Base-by-base conservation (phyloP, 1,140 invertebrate species). In the Drosophila virilis region DNA sequence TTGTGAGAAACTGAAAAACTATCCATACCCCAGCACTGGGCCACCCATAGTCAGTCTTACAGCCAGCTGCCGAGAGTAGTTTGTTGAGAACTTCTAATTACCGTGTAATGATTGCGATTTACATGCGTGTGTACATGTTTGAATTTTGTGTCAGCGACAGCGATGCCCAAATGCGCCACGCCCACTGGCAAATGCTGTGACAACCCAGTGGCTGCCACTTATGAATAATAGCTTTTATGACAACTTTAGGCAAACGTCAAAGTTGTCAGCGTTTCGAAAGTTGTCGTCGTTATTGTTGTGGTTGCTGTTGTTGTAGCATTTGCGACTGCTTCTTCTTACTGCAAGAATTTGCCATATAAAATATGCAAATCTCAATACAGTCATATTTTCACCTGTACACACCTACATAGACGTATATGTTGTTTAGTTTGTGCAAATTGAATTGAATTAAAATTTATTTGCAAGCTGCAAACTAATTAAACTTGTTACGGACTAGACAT, bases 81-180 rank as follows among this genome's bases (percentile, higher is more conserved):
- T 83, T 60, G 70, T 52, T 62, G 72, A 84, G 80, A 84, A 89
- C 74, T 80, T 80, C 51, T 76, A 89, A 89, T 84, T 89, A 80
- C 74, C 73, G 54, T 80, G 80, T 89, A 89, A 89, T 84, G 45
- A 73, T 88, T 83, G 54, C 64, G 77, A 65, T 86, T 77, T 77
- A 77, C 79, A 79, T 42, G 64, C 33, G 28, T 55, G 13, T 12
- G 40, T 9, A 10, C 32, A 33, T 55, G 38, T 45, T 5, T 22
- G 1, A 28, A 28, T 28, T n/a, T 15, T 22, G 45, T 45, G 42
- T 59, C 13, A 17, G 32, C 28, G 48, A 51, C 48, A 33, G 48
- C 28, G 12, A 50, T 1, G 33, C 13, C 5, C 2, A 10, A 28
- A 28, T 28, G 22, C 40, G 35, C 37, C 45, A 40, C 50, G 38